Evolutionary conservation across 2,888 invertebrate species (phyloP).

Genomic region (Melikaiella ostensackeni): DNA sequence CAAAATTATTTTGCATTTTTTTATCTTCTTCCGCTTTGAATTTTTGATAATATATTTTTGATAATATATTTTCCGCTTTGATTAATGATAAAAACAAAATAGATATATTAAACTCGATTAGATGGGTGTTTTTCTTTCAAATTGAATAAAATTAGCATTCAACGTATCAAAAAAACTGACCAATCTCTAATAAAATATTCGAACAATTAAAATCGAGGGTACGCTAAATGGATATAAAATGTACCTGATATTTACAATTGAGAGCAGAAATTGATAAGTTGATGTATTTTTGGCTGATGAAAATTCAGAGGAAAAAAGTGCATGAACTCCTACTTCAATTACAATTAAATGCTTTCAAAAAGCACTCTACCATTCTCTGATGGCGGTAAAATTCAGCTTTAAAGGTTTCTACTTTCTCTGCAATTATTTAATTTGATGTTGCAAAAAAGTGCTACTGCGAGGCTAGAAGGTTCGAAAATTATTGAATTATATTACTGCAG

Average conservation of each 20-base stretch:
- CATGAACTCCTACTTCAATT: background rate
- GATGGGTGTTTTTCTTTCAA: no score
- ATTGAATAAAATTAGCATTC: no score
- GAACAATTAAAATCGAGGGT: background rate
- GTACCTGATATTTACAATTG: background rate
- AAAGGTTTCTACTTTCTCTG: background rate
- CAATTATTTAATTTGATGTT: conserved; percentile 35
- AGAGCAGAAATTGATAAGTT: background rate
- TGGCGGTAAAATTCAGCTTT: conserved; percentile 34
- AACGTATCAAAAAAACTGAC: no score
- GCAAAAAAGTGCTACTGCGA: conserved; percentile 15
- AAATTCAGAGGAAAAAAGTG: background rate
- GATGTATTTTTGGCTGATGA: background rate
- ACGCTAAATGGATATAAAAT: background rate
- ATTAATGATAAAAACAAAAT: no score
- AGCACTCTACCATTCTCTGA: conserved; percentile 23
- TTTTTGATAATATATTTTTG: no score
- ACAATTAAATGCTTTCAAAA: conserved; percentile 21
- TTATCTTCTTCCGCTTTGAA: no score
- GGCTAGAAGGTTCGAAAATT: conserved; percentile 21
- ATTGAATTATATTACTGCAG: conserved; percentile 32
- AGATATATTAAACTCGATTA: no score
- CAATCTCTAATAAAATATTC: no score
- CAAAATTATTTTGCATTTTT: no score
- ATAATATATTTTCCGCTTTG: no score